phyloP scores from a whole-genome alignment of 2,888 invertebrate genomes.

The Prosopocoilus inquinatus region DNA sequence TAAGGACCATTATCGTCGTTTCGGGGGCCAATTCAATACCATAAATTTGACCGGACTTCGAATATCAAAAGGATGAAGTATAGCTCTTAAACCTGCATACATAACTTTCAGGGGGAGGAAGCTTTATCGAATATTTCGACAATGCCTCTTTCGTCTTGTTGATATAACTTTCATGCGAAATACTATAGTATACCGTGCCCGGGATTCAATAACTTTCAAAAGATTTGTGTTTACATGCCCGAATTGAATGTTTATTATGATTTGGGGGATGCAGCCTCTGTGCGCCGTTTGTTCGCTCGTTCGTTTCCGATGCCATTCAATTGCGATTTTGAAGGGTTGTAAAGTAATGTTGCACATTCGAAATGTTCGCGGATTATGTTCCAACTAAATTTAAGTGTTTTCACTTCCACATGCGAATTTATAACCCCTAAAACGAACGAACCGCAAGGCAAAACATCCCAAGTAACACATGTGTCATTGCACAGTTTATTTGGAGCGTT shows the following conservation, averaged over 20 bases:
- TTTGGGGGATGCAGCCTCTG: too few relatives aligned
- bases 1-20: conserved; percentile 32
- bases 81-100: conserved; percentile 21
- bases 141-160: conserved; percentile 9
- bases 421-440: too few relatives aligned
- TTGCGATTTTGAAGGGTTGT: too few relatives aligned
- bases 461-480: too few relatives aligned
- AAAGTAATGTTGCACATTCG: too few relatives aligned
- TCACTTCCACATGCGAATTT: too few relatives aligned
- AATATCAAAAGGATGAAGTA: conserved; percentile 32
- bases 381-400: too few relatives aligned
- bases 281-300: too few relatives aligned
- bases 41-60: conserved; percentile 31
- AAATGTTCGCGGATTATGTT: too few relatives aligned
- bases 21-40: conserved; percentile 32
- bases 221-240: conserved; percentile 5
- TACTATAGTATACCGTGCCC: conserved; percentile 3
- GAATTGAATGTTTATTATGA: conserved; percentile 1
- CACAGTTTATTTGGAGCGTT: too few relatives aligned
- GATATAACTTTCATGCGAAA: conserved; percentile 12
- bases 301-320: too few relatives aligned
- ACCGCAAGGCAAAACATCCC: too few relatives aligned
- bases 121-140: conserved; percentile 14
- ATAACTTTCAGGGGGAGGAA: conserved; percentile 12
- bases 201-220: background rate